These are phyloP conservation scores for Charaxes varanes DNA, from an alignment of 1,140 invertebrate genomes.

Conservation along the genomic window DNA sequence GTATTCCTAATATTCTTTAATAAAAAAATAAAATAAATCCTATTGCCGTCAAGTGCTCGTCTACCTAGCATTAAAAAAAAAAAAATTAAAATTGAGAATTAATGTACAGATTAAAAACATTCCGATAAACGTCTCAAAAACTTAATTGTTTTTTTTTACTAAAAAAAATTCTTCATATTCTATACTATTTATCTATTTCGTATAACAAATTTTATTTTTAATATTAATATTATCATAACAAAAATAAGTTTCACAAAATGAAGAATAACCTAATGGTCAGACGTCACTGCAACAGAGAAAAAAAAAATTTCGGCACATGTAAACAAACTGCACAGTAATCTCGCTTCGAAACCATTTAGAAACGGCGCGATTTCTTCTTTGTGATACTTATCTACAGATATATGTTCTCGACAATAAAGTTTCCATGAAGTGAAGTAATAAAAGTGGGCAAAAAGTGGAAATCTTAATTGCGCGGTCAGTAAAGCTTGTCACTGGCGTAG, in stretches of 20 bases:
- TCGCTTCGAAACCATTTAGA: constrained; percentile 59
- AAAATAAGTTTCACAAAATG: not conserved
- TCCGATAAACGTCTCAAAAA: too few species aligned
- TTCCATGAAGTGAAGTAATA: constrained; percentile 70
- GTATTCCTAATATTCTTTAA: too few species aligned
- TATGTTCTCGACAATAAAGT: constrained; percentile 67
- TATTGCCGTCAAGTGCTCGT: too few species aligned
- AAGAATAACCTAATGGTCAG: too few species aligned
- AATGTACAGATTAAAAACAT: too few species aligned
- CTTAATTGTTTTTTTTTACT: too few species aligned
- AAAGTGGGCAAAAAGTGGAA: constrained; percentile 69
- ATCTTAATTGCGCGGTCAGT: constrained; percentile 65
- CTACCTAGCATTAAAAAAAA: too few species aligned
- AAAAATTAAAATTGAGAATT: too few species aligned
- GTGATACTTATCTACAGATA: constrained; percentile 63
- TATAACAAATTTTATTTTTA: constrained; percentile 29
- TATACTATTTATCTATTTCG: too few species aligned
- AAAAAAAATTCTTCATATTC: too few species aligned
- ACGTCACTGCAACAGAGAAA: constrained; percentile 11
- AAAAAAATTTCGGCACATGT: not conserved
- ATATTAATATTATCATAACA: too few species aligned
- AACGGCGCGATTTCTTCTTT: constrained; percentile 69
- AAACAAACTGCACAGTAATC: constrained; percentile 40
- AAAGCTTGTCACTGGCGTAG: constrained; percentile 52
- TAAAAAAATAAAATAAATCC: too few species aligned